Base-by-base conservation (phyloP, 1,140 invertebrate genomes). In the Sitodiplosis mosellana region DNA sequence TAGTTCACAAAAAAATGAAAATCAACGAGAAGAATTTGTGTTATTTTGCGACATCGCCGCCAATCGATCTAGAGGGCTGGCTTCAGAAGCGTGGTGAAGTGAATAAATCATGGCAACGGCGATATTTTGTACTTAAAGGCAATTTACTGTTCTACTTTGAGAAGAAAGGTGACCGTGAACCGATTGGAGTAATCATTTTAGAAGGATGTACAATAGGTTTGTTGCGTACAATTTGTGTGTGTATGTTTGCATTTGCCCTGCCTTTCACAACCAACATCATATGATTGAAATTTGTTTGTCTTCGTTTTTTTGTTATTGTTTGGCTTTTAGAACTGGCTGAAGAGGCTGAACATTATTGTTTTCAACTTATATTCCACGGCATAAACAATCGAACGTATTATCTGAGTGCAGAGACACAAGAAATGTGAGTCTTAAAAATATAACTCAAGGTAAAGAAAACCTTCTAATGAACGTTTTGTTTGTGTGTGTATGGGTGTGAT, bases 81-180 rank as follows among this genome's bases (percentile, higher is more conserved):
- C 66, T 94, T 33, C 77, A 80, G 46, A 91, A 92, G 72, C 73
- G 81, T 38, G 85, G 84, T 8, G 88, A 92, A 64, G 72, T 88
- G 0, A 93, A 92, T 59, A 89, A 87, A 59, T 83, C 76, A 19
- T 96, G 89, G 61, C 87, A 94, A 56, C 81, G 78, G 56, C 67
- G 91, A 55, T 96, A 90, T 81, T 97, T 94, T 65, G 78, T 92
- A 15, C 66, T 97, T 0, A 96, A 95, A 70, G 92, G 91, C 21
- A 97, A 96, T 64, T 71, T 96, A 17, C 66, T 97, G 1, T 97
- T 96, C 68, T 96, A 96, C 64, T 95, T 93, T 57, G 91, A 96
- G 52, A 89, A 88, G 54, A 83, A 82, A 55, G 76, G 75, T 17
- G 90, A 95, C 52, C 89, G 85, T 55, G 92, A 96, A 59, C 93